Percentiles rank a stretch among this genome's conserved stretches.
phyloP scores from a whole-genome alignment of 2,888 invertebrate species.

The Anticlea derivata region DNA sequence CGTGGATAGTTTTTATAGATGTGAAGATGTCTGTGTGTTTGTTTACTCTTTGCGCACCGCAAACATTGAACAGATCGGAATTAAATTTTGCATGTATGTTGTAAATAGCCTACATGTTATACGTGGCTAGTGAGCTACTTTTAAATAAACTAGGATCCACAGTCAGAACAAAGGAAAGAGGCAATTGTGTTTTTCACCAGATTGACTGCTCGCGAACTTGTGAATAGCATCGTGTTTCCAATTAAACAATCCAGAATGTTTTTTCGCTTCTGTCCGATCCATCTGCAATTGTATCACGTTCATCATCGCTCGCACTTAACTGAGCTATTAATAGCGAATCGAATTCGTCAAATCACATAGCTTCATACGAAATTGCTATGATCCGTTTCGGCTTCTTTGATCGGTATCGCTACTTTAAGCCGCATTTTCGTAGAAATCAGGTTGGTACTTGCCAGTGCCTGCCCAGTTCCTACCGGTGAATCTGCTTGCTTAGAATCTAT shows the following conservation, averaged over 20 bases:
- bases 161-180: too few species aligned
- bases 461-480: background rate
- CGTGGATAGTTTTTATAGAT: too few species aligned
- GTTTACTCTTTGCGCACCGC: too few species aligned
- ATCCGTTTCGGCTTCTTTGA: conserved; percentile 50
- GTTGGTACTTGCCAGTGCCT: background rate
- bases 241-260: conserved; percentile 13
- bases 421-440: conserved; percentile 2
- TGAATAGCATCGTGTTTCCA: conserved; percentile 5
- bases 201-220: background rate
- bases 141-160: too few species aligned
- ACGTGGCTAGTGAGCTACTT: too few species aligned
- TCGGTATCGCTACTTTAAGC: conserved; percentile 43
- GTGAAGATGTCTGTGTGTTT: too few species aligned
- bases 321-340: conserved; percentile 35
- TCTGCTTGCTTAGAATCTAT: too few species aligned
- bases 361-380: conserved; percentile 42
- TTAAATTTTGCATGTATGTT: too few species aligned
- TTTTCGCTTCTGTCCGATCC: conserved; percentile 15
- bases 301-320: conserved; percentile 15
- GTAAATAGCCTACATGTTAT: too few species aligned
- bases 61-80: too few species aligned
- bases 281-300: conserved; percentile 15
- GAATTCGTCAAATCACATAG: conserved; percentile 35
- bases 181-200: too few species aligned